Base-by-base conservation (phyloP, 2,113 vertebrate species). In the Oryzias woworae region DNA sequence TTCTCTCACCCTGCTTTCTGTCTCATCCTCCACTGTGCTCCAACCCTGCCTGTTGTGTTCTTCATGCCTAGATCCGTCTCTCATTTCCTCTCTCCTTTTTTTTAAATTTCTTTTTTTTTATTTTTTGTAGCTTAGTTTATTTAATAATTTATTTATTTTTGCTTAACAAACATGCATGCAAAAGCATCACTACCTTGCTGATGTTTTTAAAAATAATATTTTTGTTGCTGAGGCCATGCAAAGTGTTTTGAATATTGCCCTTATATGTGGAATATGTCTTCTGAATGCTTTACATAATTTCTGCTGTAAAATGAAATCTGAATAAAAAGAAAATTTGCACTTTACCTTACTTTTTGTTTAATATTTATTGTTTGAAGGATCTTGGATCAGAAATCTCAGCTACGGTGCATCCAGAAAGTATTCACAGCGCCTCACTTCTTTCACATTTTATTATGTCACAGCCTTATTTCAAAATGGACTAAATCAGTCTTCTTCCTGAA, bases 241-340 rank as follows among this genome's bases (percentile, higher is more conserved):
- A 98, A 97, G 96, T 95, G 94, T 98, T 98, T 98, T 97, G 95
- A 99, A 99, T 89, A 89, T 98, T 98, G 96, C 96, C 96, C 96
- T 98, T 96, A 96, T 98, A 97, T 97, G 97, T 96, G 96, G 95
- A 98, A 98, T 95, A 98, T 98, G 97, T 99, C 97, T 97, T 98
- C 96, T 99, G 97, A 98, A 99, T 99, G 97, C 97, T 99, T 99
- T 98, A 97, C 97, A 99, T 99, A 95, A 96, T 98, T 98, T 98
- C 96, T 99, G 97, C 97, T 99, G 97, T 99, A 99, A 98, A 98
- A 98, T 98, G 96, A 93, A 92, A 92, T 92, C 96, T 96, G 94
- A 96, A 90, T 90, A 92, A 92, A 91, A 88, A 89, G 87, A 92
- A 89, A 88, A 86, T 82, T 86, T 84, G 85, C 90, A 85, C 84